Conservation (phyloP, 2,113 vertebrate species). For the Phoenicopterus ruber region DNA sequence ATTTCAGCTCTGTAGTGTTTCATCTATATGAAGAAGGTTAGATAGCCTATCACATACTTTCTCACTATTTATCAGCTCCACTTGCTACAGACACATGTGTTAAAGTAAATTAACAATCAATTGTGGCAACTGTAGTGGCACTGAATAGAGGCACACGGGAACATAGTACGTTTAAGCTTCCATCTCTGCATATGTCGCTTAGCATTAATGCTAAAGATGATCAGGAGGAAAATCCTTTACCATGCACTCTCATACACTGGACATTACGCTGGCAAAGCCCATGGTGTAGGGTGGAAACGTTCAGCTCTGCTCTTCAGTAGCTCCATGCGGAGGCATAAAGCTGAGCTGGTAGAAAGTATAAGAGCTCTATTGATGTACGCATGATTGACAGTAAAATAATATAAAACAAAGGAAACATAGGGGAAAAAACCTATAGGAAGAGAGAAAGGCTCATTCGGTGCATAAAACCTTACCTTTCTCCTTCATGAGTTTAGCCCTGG, state of each 20-base stretch:
- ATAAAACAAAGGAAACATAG: neutral
- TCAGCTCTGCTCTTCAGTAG: neutral
- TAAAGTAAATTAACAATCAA: conserved; percentile 68
- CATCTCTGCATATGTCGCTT: conserved; percentile 41
- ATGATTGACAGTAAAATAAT: neutral
- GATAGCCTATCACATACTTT: conserved; percentile 42
- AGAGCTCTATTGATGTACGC: neutral
- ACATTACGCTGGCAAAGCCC: neutral
- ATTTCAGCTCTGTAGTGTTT: conserved; percentile 58
- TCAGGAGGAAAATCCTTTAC: conserved; percentile 19
- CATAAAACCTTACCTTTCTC: neutral
- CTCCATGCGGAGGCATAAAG: neutral
- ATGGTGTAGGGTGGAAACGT: neutral
- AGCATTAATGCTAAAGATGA: conserved; percentile 47
- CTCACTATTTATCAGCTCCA: conserved; percentile 50
- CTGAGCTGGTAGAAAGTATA: neutral
- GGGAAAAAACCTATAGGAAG: neutral
- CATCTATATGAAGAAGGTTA: conserved; percentile 49
- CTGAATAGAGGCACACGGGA: conserved; percentile 32
- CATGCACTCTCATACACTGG: neutral
- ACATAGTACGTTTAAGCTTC: conserved; percentile 31
- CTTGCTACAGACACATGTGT: conserved; percentile 30
- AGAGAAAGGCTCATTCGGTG: neutral
- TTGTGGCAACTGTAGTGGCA: conserved; percentile 56
- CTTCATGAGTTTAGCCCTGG: neutral